These are phyloP conservation scores for Mellivora capensis DNA, from an alignment of 2,113 vertebrate species.

Conservation along the genomic window DNA sequence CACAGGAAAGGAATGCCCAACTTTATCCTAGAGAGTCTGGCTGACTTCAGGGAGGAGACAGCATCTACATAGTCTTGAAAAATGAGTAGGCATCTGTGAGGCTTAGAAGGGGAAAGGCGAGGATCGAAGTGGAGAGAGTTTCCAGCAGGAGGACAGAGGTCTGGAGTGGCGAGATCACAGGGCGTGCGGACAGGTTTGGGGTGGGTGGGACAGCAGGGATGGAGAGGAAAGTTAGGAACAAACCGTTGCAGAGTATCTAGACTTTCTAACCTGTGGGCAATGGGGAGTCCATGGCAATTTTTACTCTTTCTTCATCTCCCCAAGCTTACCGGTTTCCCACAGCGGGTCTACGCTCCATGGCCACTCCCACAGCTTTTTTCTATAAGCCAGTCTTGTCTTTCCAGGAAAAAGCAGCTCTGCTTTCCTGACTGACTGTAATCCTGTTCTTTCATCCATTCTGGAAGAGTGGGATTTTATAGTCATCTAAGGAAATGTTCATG, in stretches of 20 bases:
- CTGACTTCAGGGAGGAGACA: not conserved
- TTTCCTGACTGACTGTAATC: not conserved
- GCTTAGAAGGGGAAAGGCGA: not conserved
- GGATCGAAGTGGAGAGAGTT: not conserved
- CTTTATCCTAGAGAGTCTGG: not conserved
- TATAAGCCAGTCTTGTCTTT: slow-evolving; percentile 44
- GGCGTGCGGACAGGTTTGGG: not conserved
- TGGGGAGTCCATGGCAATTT: not conserved
- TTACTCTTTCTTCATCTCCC: not conserved
- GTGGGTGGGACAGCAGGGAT: not conserved
- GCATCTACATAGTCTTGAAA: not conserved
- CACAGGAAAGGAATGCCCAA: not conserved
- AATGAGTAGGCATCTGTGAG: not conserved
- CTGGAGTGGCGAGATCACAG: not conserved
- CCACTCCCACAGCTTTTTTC: not conserved
- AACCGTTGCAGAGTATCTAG: not conserved
- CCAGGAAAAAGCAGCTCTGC: slow-evolving; percentile 62
- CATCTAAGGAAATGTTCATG: slow-evolving; percentile 3
- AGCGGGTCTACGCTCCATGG: not conserved
- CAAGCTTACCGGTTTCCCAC: not conserved
- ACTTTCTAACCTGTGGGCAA: not conserved
- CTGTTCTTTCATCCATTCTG: not conserved
- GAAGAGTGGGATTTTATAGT: not conserved
- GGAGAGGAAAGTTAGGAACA: not conserved
- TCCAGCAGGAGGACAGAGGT: not conserved